A percentile compares a stretch with the other conserved stretches of the same genome.
Conservation (phyloP, 2,113 vertebrate genomes). For the Calyptommatus sinebrachiatus region DNA sequence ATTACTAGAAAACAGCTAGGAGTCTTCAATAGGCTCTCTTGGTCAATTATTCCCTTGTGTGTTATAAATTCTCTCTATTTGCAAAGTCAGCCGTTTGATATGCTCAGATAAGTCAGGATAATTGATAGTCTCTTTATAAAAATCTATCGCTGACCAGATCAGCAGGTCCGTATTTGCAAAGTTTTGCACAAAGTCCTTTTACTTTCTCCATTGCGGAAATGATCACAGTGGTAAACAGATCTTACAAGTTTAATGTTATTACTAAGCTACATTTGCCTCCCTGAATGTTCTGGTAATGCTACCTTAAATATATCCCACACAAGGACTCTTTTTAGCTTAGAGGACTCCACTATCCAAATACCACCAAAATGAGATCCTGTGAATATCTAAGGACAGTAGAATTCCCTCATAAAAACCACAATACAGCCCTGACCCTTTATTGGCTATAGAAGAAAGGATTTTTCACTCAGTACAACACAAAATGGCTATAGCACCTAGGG, state of each 20-base stretch:
- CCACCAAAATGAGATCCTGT: no score
- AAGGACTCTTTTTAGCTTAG: constrained; percentile 15
- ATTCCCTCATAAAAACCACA: no score
- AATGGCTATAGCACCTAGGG: no score
- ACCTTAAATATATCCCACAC: neutral
- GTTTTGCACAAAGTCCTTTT: constrained; percentile 55
- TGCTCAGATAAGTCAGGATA: constrained; percentile 60
- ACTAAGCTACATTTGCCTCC: constrained; percentile 23
- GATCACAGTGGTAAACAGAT: constrained; percentile 42
- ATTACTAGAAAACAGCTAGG: constrained; percentile 42
- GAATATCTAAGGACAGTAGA: no score
- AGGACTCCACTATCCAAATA: no score
- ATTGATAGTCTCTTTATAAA: constrained; percentile 66
- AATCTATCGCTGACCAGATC: constrained; percentile 60
- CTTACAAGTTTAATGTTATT: constrained; percentile 31
- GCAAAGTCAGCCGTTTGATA: constrained; percentile 67
- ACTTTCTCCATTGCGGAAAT: constrained; percentile 18
- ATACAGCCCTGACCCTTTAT: no score
- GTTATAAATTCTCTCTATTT: constrained; percentile 67
- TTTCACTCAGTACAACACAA: no score
- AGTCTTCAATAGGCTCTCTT: constrained; percentile 48
- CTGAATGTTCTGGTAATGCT: constrained; percentile 20
- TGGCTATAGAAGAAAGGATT: no score
- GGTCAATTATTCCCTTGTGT: constrained; percentile 51
- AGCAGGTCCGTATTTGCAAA: constrained; percentile 56